phyloP scores from a whole-genome alignment of 2,888 invertebrate genomes.

The Acleris sparsana region DNA sequence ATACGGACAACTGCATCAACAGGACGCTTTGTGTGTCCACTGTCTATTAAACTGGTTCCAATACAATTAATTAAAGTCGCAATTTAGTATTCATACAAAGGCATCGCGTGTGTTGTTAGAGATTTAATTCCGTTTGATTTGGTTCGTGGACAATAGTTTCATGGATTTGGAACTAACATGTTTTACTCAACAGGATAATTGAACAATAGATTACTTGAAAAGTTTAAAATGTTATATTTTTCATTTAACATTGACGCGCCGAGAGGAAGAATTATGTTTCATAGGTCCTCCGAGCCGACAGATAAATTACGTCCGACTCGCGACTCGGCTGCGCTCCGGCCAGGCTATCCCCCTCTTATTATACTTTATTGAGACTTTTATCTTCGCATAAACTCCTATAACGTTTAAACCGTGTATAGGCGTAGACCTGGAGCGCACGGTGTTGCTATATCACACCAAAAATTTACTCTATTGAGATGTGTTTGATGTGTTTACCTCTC shows the following conservation, averaged over 20 bases:
- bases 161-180: not conserved
- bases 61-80: slow-evolving; percentile 36
- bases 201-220: not conserved
- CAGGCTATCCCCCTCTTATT: slow-evolving; percentile 54
- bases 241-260: slow-evolving; percentile 8
- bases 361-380: slow-evolving; percentile 74
- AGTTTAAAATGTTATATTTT: not conserved
- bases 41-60: slow-evolving; percentile 25
- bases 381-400: slow-evolving; percentile 68
- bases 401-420: slow-evolving; percentile 55
- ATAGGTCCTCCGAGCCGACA: slow-evolving; percentile 43
- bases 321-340: slow-evolving; percentile 14
- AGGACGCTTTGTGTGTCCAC: slow-evolving; percentile 20
- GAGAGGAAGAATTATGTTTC: slow-evolving; percentile 44
- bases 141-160: slow-evolving; percentile 4
- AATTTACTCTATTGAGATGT: too few species aligned
- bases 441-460: too few species aligned
- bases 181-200: not conserved
- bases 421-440: not conserved
- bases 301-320: slow-evolving; percentile 41
- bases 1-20: slow-evolving; percentile 5
- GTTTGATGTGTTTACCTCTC: too few species aligned
- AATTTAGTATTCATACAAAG: slow-evolving; percentile 22
- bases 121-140: slow-evolving; percentile 22
- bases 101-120: slow-evolving; percentile 28